Percentiles rank a stretch among this genome's conserved stretches.
Evolutionary conservation across 2,888 invertebrate species (phyloP).

Genomic region (Aspidapion aeneum): DNA sequence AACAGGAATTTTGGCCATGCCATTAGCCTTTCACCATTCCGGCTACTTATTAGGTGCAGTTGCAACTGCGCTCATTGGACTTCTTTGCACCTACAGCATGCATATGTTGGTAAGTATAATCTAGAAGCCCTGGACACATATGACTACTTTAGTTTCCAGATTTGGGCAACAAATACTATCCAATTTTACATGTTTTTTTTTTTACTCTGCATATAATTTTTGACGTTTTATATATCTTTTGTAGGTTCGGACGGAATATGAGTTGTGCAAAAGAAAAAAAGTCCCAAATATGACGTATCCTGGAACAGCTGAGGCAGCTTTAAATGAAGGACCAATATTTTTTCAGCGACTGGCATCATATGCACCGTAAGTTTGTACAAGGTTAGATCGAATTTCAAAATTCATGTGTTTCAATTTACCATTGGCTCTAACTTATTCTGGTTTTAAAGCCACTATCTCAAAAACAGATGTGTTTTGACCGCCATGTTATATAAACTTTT

Average conservation of each 20-base stretch:
- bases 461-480: too few species aligned
- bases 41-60: slow-evolving; percentile 77
- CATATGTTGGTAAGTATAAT: slow-evolving; percentile 72
- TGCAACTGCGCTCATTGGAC: slow-evolving; percentile 79
- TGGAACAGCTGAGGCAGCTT: slow-evolving; percentile 72
- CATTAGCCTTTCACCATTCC: slow-evolving; percentile 78
- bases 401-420: too few species aligned
- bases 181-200: not conserved
- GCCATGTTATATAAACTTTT: too few species aligned
- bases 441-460: too few species aligned
- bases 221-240: slow-evolving; percentile 39
- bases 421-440: too few species aligned
- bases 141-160: too few species aligned
- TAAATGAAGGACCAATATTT: slow-evolving; percentile 70
- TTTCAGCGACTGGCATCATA: slow-evolving; percentile 61
- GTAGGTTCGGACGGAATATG: slow-evolving; percentile 68
- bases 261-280: slow-evolving; percentile 55
- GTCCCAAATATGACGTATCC: slow-evolving; percentile 70
- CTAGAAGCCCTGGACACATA: too few species aligned
- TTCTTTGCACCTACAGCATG: slow-evolving; percentile 92
- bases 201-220: not conserved
- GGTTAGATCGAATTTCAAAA: too few species aligned
- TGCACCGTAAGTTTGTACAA: slow-evolving; percentile 58
- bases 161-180: too few species aligned
- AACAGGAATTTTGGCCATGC: slow-evolving; percentile 90